phyloP scores from a whole-genome alignment of 2,888 invertebrate genomes.

The Diplazon laetatorius region DNA sequence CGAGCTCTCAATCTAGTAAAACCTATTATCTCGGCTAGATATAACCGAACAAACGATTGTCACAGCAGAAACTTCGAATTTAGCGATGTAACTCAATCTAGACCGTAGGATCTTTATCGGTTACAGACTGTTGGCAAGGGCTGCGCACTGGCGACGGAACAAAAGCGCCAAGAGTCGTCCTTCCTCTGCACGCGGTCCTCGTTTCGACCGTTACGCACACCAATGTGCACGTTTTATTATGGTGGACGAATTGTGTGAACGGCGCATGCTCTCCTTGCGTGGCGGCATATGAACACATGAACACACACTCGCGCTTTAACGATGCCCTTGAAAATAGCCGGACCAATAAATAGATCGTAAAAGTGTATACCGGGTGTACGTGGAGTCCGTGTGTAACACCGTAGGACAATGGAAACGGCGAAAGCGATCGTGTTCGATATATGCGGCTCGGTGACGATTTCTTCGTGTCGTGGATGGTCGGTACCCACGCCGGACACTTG shows the following conservation, averaged over 20 bases:
- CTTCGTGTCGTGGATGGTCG: background rate
- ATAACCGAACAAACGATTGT: constrained; percentile 12
- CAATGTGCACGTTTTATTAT: constrained; percentile 32
- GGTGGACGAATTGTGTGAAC: constrained; percentile 36
- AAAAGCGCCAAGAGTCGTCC: constrained; percentile 8
- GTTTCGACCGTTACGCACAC: constrained; percentile 11
- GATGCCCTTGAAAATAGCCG: constrained; percentile 50
- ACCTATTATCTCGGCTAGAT: background rate
- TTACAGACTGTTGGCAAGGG: background rate
- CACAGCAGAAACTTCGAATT: constrained; percentile 11
- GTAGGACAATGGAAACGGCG: constrained; percentile 28
- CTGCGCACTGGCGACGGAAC: background rate
- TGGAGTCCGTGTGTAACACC: constrained; percentile 35
- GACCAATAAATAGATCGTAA: constrained; percentile 58
- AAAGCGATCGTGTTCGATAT: constrained; percentile 26
- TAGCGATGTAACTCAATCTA: constrained; percentile 34
- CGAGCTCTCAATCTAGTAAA: constrained; percentile 16
- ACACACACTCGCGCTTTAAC: constrained; percentile 25
- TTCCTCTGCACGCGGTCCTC: constrained; percentile 4
- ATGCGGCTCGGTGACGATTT: constrained; percentile 5
- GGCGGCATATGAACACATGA: too few species aligned
- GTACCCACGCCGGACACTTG: constrained; percentile 11
- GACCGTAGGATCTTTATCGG: constrained; percentile 10
- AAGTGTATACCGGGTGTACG: constrained; percentile 47
- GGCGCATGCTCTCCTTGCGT: background rate